phyloP scores from a whole-genome alignment of 2,113 vertebrate genomes.

The Todiramphus chloris region DNA sequence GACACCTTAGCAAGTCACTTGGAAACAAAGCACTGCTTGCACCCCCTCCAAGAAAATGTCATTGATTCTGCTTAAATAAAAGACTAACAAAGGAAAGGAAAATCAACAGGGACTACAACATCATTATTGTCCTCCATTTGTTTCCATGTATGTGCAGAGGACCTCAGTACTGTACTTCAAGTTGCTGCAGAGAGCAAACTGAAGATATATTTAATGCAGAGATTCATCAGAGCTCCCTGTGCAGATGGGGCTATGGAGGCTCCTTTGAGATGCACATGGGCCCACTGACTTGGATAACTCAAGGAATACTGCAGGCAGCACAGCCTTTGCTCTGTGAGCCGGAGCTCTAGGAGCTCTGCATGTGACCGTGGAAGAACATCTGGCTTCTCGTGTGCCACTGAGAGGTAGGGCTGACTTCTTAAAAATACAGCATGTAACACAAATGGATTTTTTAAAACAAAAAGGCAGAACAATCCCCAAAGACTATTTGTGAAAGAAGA shows the following conservation, averaged over 20 bases:
- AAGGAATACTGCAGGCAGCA: neutral
- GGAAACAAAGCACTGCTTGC: neutral
- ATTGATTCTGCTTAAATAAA: neutral
- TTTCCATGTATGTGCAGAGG: neutral
- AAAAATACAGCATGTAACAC: neutral
- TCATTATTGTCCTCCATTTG: neutral
- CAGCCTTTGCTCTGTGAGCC: neutral
- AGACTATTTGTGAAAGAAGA: neutral
- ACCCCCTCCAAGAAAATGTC: neutral
- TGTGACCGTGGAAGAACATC: neutral
- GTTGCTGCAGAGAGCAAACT: neutral
- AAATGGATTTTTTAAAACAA: neutral
- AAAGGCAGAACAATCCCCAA: neutral
- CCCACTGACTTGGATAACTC: neutral
- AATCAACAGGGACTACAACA: neutral
- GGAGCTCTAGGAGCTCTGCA: neutral
- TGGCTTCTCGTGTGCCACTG: neutral
- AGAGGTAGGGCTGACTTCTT: neutral
- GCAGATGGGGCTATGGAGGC: neutral
- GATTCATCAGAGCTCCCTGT: neutral
- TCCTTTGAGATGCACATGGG: neutral
- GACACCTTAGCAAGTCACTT: neutral
- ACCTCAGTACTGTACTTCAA: no score
- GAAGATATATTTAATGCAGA: neutral
- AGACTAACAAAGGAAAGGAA: neutral